These are phyloP conservation scores for Danaus plexippus DNA, from an alignment of 1,140 invertebrate species.

Conservation along the genomic window DNA sequence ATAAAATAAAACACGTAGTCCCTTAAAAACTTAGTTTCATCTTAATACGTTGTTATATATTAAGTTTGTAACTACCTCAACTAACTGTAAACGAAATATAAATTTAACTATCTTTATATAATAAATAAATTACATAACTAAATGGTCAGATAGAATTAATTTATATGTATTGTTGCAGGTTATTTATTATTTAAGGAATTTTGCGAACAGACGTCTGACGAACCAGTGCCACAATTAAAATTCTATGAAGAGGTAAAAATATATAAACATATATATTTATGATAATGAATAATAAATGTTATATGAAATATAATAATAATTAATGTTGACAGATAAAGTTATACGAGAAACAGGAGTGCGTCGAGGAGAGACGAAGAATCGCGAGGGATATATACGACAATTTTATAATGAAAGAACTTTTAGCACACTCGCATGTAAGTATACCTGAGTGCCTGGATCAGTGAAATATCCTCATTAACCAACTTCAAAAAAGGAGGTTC, in stretches of 20 bases:
- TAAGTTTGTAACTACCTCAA: too few species aligned
- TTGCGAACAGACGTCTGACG: conserved; percentile 96
- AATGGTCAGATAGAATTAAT: too few species aligned
- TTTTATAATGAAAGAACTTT: conserved; percentile 99
- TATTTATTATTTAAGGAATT: conserved; percentile 99
- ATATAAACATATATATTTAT: conserved; percentile 2
- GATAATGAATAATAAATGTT: conserved; percentile 5
- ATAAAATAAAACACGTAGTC: too few species aligned
- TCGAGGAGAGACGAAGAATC: conserved; percentile 94
- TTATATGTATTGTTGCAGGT: conserved; percentile 77
- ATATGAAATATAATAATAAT: background rate
- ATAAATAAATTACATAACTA: too few species aligned
- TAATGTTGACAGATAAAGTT: conserved; percentile 89
- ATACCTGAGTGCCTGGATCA: background rate
- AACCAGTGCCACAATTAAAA: conserved; percentile 96
- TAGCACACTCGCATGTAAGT: conserved; percentile 97
- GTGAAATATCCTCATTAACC: too few species aligned
- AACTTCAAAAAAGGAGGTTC: too few species aligned
- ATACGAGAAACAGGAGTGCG: conserved; percentile 98
- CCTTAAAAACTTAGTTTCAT: too few species aligned
- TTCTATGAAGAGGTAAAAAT: conserved; percentile 98
- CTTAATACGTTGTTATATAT: too few species aligned
- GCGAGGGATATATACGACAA: conserved; percentile 99
- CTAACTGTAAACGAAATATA: too few species aligned
- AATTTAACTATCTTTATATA: too few species aligned